Evolutionary conservation across 2,888 invertebrate species (phyloP).

Genomic region (Liodrosophila aerea): DNA sequence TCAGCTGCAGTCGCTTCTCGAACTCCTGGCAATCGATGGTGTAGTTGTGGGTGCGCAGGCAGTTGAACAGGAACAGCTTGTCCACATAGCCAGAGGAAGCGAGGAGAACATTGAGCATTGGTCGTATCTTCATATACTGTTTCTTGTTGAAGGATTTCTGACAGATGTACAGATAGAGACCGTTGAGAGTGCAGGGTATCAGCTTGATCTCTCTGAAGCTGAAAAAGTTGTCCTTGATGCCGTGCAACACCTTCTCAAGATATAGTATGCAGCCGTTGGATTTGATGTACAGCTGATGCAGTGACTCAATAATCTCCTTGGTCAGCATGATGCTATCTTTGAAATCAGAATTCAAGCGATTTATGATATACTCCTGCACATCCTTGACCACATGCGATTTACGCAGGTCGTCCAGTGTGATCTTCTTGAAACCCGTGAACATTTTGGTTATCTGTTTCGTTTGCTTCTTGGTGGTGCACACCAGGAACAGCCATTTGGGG

Average conservation of each 20-base stretch:
- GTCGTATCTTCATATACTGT: conserved; percentile 93
- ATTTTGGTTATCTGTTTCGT: conserved; percentile 91
- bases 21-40: conserved; percentile 91
- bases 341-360: conserved; percentile 94
- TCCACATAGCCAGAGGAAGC: conserved; percentile 93
- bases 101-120: conserved; percentile 92
- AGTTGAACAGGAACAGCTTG: conserved; percentile 90
- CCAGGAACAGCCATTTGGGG: conserved; percentile 95
- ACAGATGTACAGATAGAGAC: conserved; percentile 96
- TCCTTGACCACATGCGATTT: conserved; percentile 95
- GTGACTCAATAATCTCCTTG: conserved; percentile 94
- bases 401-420: conserved; percentile 94
- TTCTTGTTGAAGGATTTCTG: conserved; percentile 95
- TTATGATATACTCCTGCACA: conserved; percentile 96
- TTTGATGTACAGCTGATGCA: conserved; percentile 97
- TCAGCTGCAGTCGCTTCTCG: conserved; percentile 88
- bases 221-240: conserved; percentile 96
- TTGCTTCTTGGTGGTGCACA: conserved; percentile 93
- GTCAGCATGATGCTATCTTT: conserved; percentile 93
- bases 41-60: conserved; percentile 90
- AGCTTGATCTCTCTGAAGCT: conserved; percentile 94
- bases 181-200: conserved; percentile 97
- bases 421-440: conserved; percentile 94
- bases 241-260: conserved; percentile 93
- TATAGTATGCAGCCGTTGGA: conserved; percentile 96